phyloP scores from a whole-genome alignment of 2,888 invertebrate genomes.

The Xanthia icteritia region DNA sequence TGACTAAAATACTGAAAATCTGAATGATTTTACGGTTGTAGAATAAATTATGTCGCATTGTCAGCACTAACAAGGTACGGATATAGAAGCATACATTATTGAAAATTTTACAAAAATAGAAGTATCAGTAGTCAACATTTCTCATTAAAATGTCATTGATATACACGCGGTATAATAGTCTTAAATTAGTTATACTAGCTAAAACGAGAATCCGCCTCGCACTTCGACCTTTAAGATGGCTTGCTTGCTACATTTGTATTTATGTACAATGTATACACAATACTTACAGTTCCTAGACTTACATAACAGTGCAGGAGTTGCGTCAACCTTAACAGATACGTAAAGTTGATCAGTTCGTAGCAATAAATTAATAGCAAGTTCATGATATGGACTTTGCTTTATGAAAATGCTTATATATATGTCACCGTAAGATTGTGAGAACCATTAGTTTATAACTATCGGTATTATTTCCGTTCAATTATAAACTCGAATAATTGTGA shows the following conservation, averaged over 20 bases:
- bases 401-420: neutral
- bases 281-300: slow-evolving; percentile 54
- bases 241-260: slow-evolving; percentile 45
- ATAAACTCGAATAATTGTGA: no score
- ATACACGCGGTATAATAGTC: slow-evolving; percentile 11
- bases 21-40: neutral
- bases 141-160: slow-evolving; percentile 41
- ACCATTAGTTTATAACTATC: no score
- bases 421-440: no score
- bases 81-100: neutral
- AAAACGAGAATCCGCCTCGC: slow-evolving; percentile 38
- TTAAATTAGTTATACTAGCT: slow-evolving; percentile 18
- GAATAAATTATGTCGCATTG: neutral
- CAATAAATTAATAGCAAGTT: slow-evolving; percentile 12
- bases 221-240: slow-evolving; percentile 55
- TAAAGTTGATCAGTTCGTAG: slow-evolving; percentile 40
- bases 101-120: neutral
- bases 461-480: no score
- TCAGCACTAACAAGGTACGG: neutral
- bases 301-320: slow-evolving; percentile 54
- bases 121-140: neutral
- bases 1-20: no score
- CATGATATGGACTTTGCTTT: neutral
- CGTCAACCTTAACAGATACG: slow-evolving; percentile 41
- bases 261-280: slow-evolving; percentile 41